phyloP scores from a whole-genome alignment of 2,113 vertebrate genomes.

The Psittacara wagleri region DNA sequence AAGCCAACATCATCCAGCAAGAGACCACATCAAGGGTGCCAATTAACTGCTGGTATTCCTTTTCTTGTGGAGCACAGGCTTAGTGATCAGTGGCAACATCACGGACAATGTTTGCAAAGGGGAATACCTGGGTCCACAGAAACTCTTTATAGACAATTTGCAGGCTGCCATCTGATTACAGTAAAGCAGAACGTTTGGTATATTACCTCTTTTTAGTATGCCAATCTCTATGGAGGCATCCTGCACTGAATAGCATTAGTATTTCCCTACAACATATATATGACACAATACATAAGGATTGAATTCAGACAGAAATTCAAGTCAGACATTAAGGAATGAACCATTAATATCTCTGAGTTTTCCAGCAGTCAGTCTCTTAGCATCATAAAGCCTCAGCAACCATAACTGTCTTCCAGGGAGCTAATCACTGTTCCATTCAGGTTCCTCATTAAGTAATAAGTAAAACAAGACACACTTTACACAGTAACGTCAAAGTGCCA shows the following conservation, averaged over 20 bases:
- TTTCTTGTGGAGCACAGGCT: not conserved
- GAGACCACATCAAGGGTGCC: not conserved
- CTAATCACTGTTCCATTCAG: not conserved
- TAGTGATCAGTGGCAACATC: not conserved
- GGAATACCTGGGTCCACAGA: not conserved
- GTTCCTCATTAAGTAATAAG: not conserved
- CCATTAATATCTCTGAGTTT: not conserved
- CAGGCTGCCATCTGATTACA: not conserved
- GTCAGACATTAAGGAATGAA: not conserved
- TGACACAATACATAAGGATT: not conserved
- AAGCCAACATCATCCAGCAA: not conserved
- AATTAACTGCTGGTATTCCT: not conserved
- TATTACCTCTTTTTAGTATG: not conserved
- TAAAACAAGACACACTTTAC: not conserved
- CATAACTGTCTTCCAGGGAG: not conserved
- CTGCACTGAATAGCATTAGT: not conserved
- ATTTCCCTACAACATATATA: fast-evolving
- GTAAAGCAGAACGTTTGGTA: not conserved
- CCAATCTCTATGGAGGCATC: not conserved
- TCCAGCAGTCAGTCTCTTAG: not conserved
- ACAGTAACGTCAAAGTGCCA: fast-evolving
- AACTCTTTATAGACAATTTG: not conserved
- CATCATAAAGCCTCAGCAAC: not conserved
- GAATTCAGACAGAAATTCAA: not conserved
- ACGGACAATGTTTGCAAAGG: not conserved